Base-by-base conservation (phyloP, 2,888 invertebrate species). In the Drosophila cognata region DNA sequence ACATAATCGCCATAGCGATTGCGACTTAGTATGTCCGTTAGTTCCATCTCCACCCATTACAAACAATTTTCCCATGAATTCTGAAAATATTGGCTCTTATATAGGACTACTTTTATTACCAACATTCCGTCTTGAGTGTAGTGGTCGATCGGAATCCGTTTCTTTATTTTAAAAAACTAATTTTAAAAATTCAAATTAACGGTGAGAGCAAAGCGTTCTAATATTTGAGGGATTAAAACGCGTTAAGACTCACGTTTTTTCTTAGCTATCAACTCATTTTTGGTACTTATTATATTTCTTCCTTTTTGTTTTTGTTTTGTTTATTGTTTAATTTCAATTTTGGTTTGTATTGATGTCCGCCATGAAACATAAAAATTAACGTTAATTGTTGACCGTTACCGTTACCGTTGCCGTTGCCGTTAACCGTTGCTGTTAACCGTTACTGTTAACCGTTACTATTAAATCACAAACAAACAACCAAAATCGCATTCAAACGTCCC, bases 401-500 rank as follows among this genome's bases (percentile, higher is more conserved):
- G 55, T 50, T 57, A 53, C 69, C 60, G 57, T 61, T 79, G 50
- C 18, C 35, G 51, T 62, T 68, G 10, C n/a, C 7, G 56, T 63
- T 70, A 38, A 58, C 38, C 46, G 64, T 63, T 64, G 25, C 29
- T 50, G 77, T 69, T 81, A 62, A 55, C 33, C 64, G 77, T 66
- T 81, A 60, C 46, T 67, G 78, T 67, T 73, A 69, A 73, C 50
- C 69, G 66, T 81, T 65, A 67, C 51, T 69, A 60, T 81, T 67
- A 65, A 52, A 58, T 73, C 79, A 77, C 66, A 65, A 79, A 79
- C 16, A 58, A 69, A 63, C 77, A 59, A 58, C 52, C 57, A 63
- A 64, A 66, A 76, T 58, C 63, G 60, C 68, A 56, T 60, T 69
- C 65, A 60, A 68, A 53, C 68, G 66, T 48, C 62, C 78, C 69